Conservation (phyloP, 2,113 vertebrate species). For the Tor tambroides region DNA sequence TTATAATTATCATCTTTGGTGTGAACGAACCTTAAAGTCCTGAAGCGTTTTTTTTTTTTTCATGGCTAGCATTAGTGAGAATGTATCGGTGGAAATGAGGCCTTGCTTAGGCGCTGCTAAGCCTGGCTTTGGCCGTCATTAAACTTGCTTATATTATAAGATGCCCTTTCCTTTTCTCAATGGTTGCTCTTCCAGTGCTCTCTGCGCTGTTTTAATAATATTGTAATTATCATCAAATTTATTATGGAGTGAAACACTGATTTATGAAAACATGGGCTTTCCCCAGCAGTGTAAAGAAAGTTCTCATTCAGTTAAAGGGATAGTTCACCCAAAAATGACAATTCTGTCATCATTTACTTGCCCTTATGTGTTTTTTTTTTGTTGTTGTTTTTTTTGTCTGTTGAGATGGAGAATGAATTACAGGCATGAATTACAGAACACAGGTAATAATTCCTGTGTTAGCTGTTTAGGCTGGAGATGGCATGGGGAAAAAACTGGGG, state of each 20-base stretch:
- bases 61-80: constrained; percentile 2
- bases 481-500: too few relatives aligned
- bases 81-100: constrained; percentile 11
- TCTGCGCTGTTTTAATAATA: background rate
- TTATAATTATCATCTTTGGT: background rate
- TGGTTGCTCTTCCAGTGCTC: constrained; percentile 27
- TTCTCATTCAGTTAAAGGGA: constrained; percentile 1
- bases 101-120: constrained; percentile 3
- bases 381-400: too few relatives aligned
- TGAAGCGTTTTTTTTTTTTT: too few relatives aligned
- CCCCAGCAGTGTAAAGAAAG: background rate
- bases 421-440: too few relatives aligned
- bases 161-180: background rate
- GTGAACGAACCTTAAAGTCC: background rate
- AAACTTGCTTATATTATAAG: background rate
- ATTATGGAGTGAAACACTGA: constrained; percentile 29
- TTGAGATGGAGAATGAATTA: too few relatives aligned
- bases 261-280: constrained; percentile 14
- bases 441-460: too few relatives aligned
- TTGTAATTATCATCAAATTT: background rate
- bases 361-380: background rate
- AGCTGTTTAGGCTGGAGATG: too few relatives aligned
- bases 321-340: background rate
- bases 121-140: background rate
- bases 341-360: background rate